Conservation (phyloP, 2,113 vertebrate genomes). For the Larimichthys polyactis region DNA sequence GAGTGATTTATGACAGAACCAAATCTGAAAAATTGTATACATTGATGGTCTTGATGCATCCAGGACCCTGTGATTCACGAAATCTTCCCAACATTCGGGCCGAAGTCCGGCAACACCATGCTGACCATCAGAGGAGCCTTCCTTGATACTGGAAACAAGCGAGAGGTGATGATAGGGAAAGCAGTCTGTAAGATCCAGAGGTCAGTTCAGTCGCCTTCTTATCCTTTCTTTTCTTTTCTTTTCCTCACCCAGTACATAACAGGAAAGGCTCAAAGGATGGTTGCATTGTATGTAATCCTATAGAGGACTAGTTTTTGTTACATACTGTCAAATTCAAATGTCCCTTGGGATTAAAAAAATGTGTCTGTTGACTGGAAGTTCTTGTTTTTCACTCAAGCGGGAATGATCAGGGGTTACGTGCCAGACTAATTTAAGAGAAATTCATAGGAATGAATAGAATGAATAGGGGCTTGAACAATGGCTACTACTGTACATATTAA, state of each 20-base stretch:
- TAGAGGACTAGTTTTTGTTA: not conserved
- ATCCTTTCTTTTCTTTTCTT: no score
- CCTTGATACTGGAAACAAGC: constrained; percentile 89
- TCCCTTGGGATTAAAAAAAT: not conserved
- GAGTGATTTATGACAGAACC: not conserved
- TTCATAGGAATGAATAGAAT: not conserved
- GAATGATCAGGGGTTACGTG: not conserved
- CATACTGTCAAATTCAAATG: not conserved
- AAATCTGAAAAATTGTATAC: not conserved
- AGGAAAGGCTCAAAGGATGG: not conserved
- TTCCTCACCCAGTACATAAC: not conserved
- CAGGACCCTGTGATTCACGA: constrained; percentile 91
- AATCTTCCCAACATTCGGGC: constrained; percentile 93
- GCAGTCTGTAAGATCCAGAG: constrained; percentile 90
- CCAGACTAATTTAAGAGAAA: not conserved
- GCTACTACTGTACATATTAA: constrained; percentile 24
- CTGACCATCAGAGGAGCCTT: constrained; percentile 91
- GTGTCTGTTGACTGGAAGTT: not conserved
- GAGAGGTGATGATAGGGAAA: constrained; percentile 89
- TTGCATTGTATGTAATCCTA: not conserved
- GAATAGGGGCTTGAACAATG: constrained; percentile 24
- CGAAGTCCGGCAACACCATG: constrained; percentile 92
- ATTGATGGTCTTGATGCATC: constrained; percentile 6
- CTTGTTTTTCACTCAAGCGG: not conserved
- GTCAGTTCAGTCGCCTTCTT: constrained; percentile 72